phyloP scores from a whole-genome alignment of 2,888 invertebrate genomes.

The Neoitamus cyanurus region DNA sequence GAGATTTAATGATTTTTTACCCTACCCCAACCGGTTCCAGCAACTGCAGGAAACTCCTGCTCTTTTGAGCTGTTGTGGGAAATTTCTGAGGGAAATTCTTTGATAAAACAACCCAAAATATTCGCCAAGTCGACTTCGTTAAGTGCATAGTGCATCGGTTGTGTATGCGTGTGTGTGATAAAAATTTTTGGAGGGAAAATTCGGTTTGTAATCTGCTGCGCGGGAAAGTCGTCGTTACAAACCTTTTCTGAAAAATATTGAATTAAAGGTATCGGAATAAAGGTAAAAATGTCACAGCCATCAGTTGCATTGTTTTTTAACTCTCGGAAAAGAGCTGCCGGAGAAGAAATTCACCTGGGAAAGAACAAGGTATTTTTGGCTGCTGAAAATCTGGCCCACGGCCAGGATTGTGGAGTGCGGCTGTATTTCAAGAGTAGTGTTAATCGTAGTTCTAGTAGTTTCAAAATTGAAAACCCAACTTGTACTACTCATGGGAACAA shows the following conservation, averaged over 20 bases:
- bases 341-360: constrained; percentile 72
- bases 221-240: not conserved
- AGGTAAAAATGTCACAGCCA: constrained; percentile 76
- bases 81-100: not conserved
- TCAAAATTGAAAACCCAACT: constrained; percentile 25
- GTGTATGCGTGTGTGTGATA: not conserved
- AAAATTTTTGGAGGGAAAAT: constrained; percentile 46
- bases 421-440: constrained; percentile 55
- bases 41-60: not conserved
- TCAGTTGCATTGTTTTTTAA: constrained; percentile 81
- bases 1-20: not conserved
- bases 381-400: not conserved
- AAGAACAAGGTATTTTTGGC: constrained; percentile 68
- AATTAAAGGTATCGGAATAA: constrained; percentile 21
- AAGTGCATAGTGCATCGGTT: not conserved
- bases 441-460: constrained; percentile 15
- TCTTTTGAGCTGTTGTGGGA: not conserved
- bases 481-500: not conserved
- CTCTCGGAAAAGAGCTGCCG: constrained; percentile 79
- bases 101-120: constrained; percentile 12
- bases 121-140: not conserved
- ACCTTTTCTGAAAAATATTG: not conserved
- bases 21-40: accelerated
- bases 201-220: not conserved
- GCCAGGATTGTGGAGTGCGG: not conserved